phyloP scores from a whole-genome alignment of 1,140 invertebrate species.

The Penaeus vannamei region DNA sequence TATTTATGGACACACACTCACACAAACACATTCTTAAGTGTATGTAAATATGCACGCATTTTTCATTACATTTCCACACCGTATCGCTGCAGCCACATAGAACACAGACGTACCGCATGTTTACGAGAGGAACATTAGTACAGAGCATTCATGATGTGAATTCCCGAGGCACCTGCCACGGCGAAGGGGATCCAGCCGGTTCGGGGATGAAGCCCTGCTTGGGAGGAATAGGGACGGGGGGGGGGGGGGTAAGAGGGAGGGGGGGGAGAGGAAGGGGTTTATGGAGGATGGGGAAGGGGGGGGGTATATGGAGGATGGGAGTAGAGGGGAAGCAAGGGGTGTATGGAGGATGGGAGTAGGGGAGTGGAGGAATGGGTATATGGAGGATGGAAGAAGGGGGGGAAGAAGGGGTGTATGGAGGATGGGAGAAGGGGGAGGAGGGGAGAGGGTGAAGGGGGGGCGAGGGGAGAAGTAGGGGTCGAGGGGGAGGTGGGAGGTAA shows the following conservation, averaged over 20 bases:
- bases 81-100: too few species aligned
- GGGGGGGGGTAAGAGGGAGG: background rate
- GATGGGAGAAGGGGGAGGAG: too few species aligned
- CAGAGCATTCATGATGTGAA: too few species aligned
- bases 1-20: background rate
- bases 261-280: background rate
- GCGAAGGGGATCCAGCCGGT: background rate
- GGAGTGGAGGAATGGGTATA: background rate
- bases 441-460: background rate
- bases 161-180: background rate
- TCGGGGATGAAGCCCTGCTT: background rate
- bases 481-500: background rate
- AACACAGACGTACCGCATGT: too few species aligned
- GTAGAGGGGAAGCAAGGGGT: background rate
- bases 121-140: too few species aligned
- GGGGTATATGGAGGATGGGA: background rate
- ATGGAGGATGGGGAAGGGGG: background rate
- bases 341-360: too few species aligned
- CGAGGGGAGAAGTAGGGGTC: background rate
- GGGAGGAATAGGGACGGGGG: background rate
- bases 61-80: too few species aligned
- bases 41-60: too few species aligned
- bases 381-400: background rate
- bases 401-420: too few species aligned
- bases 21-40: too few species aligned